phyloP scores from a whole-genome alignment of 2,113 vertebrate genomes.

The Turnix velox region DNA sequence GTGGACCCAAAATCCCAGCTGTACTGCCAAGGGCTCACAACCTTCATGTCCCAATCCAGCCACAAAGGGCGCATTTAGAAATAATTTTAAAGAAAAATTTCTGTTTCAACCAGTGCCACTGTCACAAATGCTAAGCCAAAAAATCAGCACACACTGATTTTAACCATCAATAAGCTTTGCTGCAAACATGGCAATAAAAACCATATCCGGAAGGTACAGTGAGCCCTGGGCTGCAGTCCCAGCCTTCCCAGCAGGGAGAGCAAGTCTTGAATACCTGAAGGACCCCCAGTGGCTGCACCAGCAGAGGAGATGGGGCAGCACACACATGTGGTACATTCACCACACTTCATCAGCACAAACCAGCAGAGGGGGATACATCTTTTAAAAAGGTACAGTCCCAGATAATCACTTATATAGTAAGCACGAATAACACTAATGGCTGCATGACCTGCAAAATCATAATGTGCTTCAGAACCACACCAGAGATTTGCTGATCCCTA shows the following conservation, averaged over 20 bases:
- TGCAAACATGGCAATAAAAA: not conserved
- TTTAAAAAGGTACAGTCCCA: not conserved
- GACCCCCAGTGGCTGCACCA: not conserved
- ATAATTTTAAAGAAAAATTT: not conserved
- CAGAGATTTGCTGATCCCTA: not conserved
- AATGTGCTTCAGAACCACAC: not conserved
- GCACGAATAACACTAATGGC: not conserved
- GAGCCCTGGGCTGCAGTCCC: not conserved
- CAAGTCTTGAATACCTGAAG: not conserved
- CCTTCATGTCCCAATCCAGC: not conserved
- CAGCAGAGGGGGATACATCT: not conserved
- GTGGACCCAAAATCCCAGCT: not conserved
- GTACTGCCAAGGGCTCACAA: not conserved
- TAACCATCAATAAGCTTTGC: not conserved
- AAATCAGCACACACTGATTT: not conserved
- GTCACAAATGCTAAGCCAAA: not conserved
- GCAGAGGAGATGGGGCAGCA: not conserved
- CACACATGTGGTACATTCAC: accelerated
- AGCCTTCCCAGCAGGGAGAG: not conserved
- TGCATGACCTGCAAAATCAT: not conserved
- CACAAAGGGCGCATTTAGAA: not conserved
- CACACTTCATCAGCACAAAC: not conserved
- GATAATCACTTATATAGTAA: not conserved
- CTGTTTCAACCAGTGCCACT: not conserved
- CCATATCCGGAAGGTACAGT: not conserved